Conservation (phyloP, 35 echinoderm and acorn worm genomes). For the Apostichopus californicus region DNA sequence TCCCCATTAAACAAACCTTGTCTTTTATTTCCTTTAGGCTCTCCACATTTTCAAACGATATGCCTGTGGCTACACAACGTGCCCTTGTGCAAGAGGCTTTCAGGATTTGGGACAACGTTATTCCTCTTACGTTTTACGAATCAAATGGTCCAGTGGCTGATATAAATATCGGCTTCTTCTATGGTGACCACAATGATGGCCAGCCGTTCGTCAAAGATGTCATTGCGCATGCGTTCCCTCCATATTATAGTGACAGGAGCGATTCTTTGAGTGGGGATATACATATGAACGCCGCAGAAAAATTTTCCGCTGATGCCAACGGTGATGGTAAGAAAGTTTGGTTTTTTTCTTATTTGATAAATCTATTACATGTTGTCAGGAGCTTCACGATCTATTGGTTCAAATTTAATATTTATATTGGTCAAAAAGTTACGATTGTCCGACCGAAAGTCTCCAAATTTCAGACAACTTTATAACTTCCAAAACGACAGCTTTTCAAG, state of each 20-base stretch:
- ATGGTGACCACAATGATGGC: not conserved
- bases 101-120: not conserved
- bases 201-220: not conserved
- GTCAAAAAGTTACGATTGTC: no score
- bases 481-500: no score
- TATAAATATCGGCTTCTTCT: not conserved
- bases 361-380: no score
- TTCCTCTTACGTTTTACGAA: conserved; percentile 12
- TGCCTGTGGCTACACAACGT: not conserved
- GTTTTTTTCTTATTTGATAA: no score
- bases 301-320: not conserved
- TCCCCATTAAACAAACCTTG: no score
- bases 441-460: no score
- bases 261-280: not conserved
- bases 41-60: not conserved
- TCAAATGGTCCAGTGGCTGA: not conserved
- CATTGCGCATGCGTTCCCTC: conserved; percentile 15
- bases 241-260: not conserved
- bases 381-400: no score
- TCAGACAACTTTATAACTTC: no score
- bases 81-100: not conserved
- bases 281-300: not conserved
- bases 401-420: no score
- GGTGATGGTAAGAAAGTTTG: not conserved
- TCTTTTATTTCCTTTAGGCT: not conserved